Percentiles rank a stretch among this genome's conserved stretches.
Conservation (phyloP, 2,113 vertebrate genomes). For the Zosterops japonicus region DNA sequence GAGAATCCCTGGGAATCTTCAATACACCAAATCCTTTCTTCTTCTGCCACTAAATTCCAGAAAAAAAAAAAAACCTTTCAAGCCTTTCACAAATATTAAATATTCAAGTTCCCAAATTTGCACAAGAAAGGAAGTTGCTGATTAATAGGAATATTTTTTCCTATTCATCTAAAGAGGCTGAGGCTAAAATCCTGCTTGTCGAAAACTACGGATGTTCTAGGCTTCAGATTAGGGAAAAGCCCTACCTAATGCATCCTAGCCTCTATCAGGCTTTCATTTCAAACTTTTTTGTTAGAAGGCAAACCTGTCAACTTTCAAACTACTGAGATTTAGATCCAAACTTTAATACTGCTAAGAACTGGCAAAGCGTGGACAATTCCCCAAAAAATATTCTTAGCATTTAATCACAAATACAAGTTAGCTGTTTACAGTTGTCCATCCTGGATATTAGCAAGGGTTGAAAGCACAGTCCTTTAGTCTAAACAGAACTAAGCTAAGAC, state of each 20-base stretch:
- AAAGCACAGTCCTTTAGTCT: neutral
- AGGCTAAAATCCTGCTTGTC: neutral
- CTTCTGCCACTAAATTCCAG: neutral
- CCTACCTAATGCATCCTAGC: neutral
- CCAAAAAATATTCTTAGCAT: neutral
- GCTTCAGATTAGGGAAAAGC: neutral
- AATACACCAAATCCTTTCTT: neutral
- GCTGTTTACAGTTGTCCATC: neutral
- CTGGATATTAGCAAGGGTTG: neutral
- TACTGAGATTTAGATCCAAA: neutral
- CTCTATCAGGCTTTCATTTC: neutral
- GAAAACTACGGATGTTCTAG: rapidly evolving
- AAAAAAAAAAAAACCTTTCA: neutral
- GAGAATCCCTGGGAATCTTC: neutral
- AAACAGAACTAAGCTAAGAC: neutral
- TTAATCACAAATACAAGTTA: neutral
- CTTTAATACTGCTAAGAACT: neutral
- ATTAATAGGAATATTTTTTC: neutral
- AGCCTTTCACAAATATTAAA: neutral
- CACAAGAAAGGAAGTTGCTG: neutral
- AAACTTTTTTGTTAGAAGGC: neutral
- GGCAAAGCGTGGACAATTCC: neutral
- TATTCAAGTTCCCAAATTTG: neutral
- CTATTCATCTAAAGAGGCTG: neutral
- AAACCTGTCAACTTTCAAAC: neutral